Base-by-base conservation (phyloP, 1,140 invertebrate species). In the Oedothorax gibbosus region DNA sequence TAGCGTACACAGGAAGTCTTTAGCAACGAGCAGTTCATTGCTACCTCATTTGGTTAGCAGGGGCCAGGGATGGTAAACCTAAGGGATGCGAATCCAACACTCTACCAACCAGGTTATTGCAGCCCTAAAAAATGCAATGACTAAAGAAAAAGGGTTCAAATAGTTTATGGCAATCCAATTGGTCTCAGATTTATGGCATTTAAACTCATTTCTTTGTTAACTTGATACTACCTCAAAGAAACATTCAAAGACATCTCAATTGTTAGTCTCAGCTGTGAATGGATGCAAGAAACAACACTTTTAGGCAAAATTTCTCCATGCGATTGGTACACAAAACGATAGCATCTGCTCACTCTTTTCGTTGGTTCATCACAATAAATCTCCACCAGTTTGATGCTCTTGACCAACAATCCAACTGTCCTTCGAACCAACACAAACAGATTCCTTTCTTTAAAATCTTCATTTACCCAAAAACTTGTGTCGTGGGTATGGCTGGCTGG, bases 271-370 rank as follows among this genome's bases (percentile, higher is more conserved):
- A 71, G 8, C 10, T 51, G 54, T 18, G 15, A 9, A 14, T 71
- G 69, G 8, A 53, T 20, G n/a, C 54, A 18, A 20, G 21, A 71
- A 53, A 51, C 50, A 18, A 11, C 18, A 53, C 54, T 51, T 54
- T 71, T 53, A 9, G 50, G 18, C n/a, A 71, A 51, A 53, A 51
- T 18, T 54, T 53, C 20, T 53, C 54, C 50, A 51, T 53, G 54
- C 15, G 69, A 71, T 18, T 71, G 69, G 54, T 71, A 71, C 9
- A 53, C 12, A 71, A 71, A 71, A 53, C 69, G 69, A 53, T 71
- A 71, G 50, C 69, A 71, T n/a, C 69, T 71, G 20, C 69, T 71
- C 54, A 18, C 50, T 11, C 15, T 71, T n/a, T 53, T 71, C 12
- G n/a, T 54, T 11, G 50, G 54, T 20, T 6, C 20, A 4, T 18